Conservation (phyloP, 2,888 invertebrate genomes). For the Tinea semifulvella region DNA sequence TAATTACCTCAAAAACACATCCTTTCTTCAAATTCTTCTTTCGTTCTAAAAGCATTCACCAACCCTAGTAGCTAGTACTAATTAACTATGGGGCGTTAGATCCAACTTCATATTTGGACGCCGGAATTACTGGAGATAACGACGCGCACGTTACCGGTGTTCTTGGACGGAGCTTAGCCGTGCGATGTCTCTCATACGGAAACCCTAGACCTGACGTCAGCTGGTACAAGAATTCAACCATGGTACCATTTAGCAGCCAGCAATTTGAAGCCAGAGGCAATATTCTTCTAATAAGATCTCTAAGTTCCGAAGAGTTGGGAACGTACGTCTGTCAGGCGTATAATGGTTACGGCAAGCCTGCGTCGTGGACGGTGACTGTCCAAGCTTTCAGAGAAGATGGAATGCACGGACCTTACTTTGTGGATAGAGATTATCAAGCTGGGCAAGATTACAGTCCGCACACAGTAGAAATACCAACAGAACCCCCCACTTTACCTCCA, state of each 20-base stretch:
- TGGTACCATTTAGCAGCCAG: constrained; percentile 76
- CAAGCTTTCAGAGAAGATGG: constrained; percentile 76
- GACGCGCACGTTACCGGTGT: constrained; percentile 73
- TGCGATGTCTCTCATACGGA: constrained; percentile 86
- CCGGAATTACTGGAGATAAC: constrained; percentile 73
- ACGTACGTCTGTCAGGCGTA: constrained; percentile 91
- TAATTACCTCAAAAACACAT: too few relatives aligned
- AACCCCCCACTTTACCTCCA: constrained; percentile 23
- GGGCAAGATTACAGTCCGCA: neutral
- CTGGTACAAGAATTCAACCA: constrained; percentile 83
- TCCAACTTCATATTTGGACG: constrained; percentile 58
- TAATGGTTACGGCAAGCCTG: constrained; percentile 81
- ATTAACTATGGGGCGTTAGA: constrained; percentile 29
- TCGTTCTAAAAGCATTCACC: constrained; percentile 2
- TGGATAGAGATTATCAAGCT: constrained; percentile 24
- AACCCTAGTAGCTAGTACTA: constrained; percentile 24
- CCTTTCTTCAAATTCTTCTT: too few relatives aligned
- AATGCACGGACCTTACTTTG: constrained; percentile 27
- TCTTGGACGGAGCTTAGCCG: constrained; percentile 72
- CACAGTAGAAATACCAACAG: constrained; percentile 19
- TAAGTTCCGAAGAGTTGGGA: constrained; percentile 78
- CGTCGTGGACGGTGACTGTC: constrained; percentile 78
- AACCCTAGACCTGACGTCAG: constrained; percentile 80
- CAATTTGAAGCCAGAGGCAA: constrained; percentile 79
- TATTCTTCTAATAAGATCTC: constrained; percentile 76